Percentiles rank a stretch among this genome's conserved stretches.
Evolutionary conservation across 1,140 invertebrate genomes (phyloP).

Genomic region (Apis florea): DNA sequence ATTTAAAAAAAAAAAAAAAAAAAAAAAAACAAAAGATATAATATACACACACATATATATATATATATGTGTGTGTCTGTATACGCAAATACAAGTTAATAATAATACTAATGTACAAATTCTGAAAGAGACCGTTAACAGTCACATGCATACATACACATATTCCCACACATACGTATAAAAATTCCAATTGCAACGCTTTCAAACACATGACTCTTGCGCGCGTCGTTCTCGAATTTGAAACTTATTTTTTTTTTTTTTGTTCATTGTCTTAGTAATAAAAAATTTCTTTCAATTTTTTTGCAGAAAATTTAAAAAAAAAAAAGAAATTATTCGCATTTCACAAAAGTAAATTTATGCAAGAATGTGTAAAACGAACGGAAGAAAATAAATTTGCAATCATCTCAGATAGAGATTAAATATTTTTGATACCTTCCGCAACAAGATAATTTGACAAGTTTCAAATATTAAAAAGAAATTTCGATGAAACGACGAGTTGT

Average conservation of each 20-base stretch:
- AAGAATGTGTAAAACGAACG: no score
- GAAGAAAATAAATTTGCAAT: neutral
- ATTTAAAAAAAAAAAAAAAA: constrained; percentile 58
- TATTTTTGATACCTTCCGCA: neutral
- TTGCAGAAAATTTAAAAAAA: neutral
- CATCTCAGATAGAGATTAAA: constrained; percentile 30
- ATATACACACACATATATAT: constrained; percentile 18
- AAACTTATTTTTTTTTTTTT: neutral
- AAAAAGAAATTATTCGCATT: neutral
- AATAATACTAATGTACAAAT: constrained; percentile 72
- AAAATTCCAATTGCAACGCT: neutral
- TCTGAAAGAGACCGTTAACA: constrained; percentile 45
- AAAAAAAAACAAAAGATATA: constrained; percentile 49
- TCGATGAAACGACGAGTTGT: neutral
- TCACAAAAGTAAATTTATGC: neutral
- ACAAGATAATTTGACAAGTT: neutral
- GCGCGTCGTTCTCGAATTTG: neutral
- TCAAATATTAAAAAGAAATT: neutral
- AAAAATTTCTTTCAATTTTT: neutral
- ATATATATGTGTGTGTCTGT: constrained; percentile 12
- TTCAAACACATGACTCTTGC: neutral
- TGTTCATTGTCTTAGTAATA: no score
- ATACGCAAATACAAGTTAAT: constrained; percentile 59
- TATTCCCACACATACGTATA: neutral
- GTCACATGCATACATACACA: neutral